These are phyloP conservation scores for Oxyruncus cristatus DNA, from an alignment of 2,113 vertebrate species.

Conservation along the genomic window DNA sequence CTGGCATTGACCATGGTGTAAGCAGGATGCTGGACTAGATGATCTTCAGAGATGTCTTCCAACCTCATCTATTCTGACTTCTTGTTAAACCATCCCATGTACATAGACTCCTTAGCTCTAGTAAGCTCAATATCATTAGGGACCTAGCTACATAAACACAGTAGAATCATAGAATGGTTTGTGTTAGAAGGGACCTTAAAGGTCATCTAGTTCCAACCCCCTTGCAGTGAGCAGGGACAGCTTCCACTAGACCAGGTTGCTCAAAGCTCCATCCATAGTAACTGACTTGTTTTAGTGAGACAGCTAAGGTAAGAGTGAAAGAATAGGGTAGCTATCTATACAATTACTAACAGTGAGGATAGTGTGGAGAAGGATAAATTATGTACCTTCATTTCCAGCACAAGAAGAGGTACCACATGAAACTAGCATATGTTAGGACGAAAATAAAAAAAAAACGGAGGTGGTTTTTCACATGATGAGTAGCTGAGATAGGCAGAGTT, in stretches of 20 bases:
- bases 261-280: neutral
- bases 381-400: neutral
- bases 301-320: neutral
- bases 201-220: accelerated
- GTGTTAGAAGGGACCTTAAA: neutral
- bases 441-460: neutral
- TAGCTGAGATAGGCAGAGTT: neutral
- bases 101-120: neutral
- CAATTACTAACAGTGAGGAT: neutral
- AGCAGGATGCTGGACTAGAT: neutral
- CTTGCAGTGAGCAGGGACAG: neutral
- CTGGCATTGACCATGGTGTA: neutral
- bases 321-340: neutral
- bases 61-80: neutral
- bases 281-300: neutral
- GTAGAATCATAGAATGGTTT: neutral
- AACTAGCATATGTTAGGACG: neutral
- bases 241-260: neutral
- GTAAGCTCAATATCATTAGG: neutral
- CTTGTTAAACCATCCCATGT: neutral
- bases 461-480: accelerated
- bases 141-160: neutral
- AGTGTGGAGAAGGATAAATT: neutral
- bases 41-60: neutral
- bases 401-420: neutral